Base-by-base conservation (phyloP, 2,888 invertebrate species). In the Pristionchus exspectatus region DNA sequence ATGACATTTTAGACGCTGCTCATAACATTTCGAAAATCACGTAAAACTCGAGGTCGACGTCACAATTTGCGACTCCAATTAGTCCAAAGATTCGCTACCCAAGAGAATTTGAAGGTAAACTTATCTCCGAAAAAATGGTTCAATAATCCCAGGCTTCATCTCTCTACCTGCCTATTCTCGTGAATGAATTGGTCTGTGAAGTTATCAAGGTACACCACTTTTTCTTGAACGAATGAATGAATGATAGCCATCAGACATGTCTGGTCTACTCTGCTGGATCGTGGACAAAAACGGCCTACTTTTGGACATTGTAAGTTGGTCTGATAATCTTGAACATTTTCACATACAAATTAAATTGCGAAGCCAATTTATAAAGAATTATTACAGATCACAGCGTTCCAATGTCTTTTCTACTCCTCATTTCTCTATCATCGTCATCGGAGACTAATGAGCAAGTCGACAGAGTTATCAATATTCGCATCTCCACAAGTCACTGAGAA, bases 101-200 rank as follows among this genome's bases (percentile, higher is more conserved):
- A 81, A n/a, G 81, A 81, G 16, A 81, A 81, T 27, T 27, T 81
- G 81, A 81, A 81, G 81, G 81, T 50, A 27, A 27, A n/a, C n/a
- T 54, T 2, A n/a, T 24, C 9, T 5, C 1, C 44, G 24, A 44
- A 44, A 38, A n/a, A 77, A 21, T 38, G 0, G 2, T 2, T 14
- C 38, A 27, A 54, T n/a, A 27, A 0, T 50, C 21, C 16, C 81
- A 81, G 81, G 81, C 81, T 14, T 50, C 81, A 10, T 12, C n/a
- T 0, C 81, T 81, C 81, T 81, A 81, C 27, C 50, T 81, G 12
- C 81, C 81, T 12, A 81, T 81, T 50, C 81, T 81, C 3, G 50
- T 81, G n/a, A 81, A 81, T 50, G 81, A 81, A 54, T 27, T 81
- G 14, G 14, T 54, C 7, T 81, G 81, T 50, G 81, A 81, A 18